These are phyloP conservation scores for Probaryconus sp. DNA, from an alignment of 1,140 invertebrate genomes.

Conservation along the genomic window DNA sequence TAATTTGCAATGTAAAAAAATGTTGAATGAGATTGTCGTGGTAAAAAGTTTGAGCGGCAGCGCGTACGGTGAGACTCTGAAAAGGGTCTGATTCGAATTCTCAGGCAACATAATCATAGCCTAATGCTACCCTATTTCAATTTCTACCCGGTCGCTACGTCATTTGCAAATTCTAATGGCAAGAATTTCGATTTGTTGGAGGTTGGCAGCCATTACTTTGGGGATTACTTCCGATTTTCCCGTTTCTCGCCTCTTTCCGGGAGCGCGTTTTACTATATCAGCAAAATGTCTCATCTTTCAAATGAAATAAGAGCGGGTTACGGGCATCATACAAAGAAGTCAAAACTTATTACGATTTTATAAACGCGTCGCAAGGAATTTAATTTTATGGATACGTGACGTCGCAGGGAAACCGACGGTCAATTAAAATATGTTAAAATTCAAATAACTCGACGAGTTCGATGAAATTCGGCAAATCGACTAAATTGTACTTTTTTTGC, in stretches of 20 bases:
- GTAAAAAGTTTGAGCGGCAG: no score
- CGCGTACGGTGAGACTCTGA: no score
- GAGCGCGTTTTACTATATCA: conserved; percentile 25
- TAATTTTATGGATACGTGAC: neutral
- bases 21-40: no score
- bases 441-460: neutral
- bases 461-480: neutral
- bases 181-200: conserved; percentile 65
- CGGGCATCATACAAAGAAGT: no score
- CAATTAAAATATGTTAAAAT: no score
- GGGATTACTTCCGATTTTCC: conserved; percentile 56
- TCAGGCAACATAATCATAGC: no score
- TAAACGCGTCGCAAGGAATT: neutral
- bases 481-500: conserved; percentile 15
- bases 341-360: neutral
- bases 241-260: conserved; percentile 20
- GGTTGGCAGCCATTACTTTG: conserved; percentile 65
- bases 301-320: no score
- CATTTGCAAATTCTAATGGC: neutral
- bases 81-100: no score
- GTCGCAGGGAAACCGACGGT: neutral
- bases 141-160: no score
- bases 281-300: conserved; percentile 1
- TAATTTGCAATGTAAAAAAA: no score
- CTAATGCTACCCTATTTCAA: no score